A percentile compares a stretch with the other conserved stretches of the same genome.
phyloP scores from a whole-genome alignment of 53 echinoderm and acorn worm species.

The Holothuria scabra region DNA sequence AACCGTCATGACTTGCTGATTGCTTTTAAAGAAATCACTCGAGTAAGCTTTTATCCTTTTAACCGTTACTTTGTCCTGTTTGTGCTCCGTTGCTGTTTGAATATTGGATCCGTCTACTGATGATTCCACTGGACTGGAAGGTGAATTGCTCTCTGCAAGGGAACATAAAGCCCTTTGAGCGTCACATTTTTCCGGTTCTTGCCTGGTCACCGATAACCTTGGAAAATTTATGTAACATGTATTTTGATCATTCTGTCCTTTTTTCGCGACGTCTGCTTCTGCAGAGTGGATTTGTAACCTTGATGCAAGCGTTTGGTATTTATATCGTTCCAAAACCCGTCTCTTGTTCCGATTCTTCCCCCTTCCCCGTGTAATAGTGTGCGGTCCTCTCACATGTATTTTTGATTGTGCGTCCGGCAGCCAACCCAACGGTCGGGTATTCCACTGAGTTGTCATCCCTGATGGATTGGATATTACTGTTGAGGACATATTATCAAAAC shows the following conservation, averaged over 20 bases:
- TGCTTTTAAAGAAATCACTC: constrained; percentile 4
- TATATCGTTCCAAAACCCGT: no score
- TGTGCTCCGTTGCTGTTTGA: not conserved
- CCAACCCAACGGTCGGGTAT: constrained; percentile 24
- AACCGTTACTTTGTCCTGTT: not conserved
- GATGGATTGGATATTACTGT: no score
- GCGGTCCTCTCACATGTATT: not conserved
- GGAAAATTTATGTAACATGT: constrained; percentile 33
- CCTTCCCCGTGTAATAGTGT: no score
- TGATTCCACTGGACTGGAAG: not conserved
- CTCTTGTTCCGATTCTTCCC: no score
- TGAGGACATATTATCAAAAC: no score
- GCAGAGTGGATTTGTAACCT: no score
- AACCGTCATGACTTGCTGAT: not conserved
- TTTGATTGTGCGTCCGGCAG: constrained; percentile 9
- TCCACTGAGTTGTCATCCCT: constrained; percentile 18
- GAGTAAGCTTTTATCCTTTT: constrained; percentile 20
- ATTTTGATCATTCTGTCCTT: not conserved
- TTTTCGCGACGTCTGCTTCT: no score
- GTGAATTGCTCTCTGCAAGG: not conserved
- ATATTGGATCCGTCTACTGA: not conserved
- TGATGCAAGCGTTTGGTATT: no score
- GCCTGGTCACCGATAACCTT: not conserved
- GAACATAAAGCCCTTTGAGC: not conserved
- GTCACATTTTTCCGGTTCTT: not conserved